Evolutionary conservation across 2,113 vertebrate species (phyloP), one percentile per base, ranked within the genome.

Genomic region (Chaenocephalus aceratus): DNA sequence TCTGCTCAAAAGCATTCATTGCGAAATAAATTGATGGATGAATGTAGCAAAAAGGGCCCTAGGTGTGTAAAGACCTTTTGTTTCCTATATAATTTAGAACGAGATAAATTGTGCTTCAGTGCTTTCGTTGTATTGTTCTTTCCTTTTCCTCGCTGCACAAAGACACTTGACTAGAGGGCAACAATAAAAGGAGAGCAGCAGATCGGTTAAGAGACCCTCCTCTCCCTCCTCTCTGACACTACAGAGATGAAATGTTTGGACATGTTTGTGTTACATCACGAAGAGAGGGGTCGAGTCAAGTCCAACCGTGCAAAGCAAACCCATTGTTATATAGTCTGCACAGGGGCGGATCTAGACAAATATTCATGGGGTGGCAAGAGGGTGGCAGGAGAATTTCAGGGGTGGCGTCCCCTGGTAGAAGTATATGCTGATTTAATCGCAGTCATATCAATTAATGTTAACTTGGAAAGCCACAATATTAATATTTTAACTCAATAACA

Each of bases 241-340:
- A 52, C 56, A 21, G 26, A 64, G 48, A 51, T 72, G 41, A 86
- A 77, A 56, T 75, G 67, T 77, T 86, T 81, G 64, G 58, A 84
- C 73, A 66, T 80, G 53, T 86, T 75, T 75, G 73, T 12, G 63
- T 87, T 84, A 71, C 69, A 67, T 85, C 75, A 84, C 56, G 8
- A 84, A 62, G 73, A 77, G 76, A 71, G 48, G 65, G 51, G 68
- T 6, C 0, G 16, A 53, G 63, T 71, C 75, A 69, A 58, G 44
- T 68, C 51, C 3, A 59, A 45, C 54, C 5, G 36, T 60, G 66
- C 21, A 23, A 59, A 23, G 51, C 10, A 41, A 30, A 66, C 7
- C 6, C 18, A 53, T 71, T 48, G 46, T 7, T 8, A 41, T 56
- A 16, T 72, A 45, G 7, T 57, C 36, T 77, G 10, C 30, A 21